Conservation (phyloP, 2,797 vertebrate genomes). For the Huso huso region DNA sequence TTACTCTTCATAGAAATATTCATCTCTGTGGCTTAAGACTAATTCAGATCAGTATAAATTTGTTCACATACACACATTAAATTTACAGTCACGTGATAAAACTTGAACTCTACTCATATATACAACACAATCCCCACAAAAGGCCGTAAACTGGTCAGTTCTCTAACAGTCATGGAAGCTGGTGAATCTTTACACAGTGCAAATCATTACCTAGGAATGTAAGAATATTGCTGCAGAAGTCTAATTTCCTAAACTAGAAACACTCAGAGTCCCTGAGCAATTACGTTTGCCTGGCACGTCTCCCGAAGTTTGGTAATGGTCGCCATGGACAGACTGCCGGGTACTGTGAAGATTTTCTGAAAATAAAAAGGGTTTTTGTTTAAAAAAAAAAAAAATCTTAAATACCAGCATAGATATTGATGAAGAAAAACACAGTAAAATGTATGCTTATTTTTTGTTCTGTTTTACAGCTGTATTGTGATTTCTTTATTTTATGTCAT, state of each 20-base stretch:
- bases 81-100: conserved; percentile 6
- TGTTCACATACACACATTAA: not conserved
- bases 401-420: not conserved
- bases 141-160: conserved; percentile 37
- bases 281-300: conserved; percentile 51
- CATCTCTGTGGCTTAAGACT: conserved; percentile 14
- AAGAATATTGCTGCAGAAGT: conserved; percentile 15
- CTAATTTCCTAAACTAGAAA: not conserved
- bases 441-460: not conserved
- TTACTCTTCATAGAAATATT: not conserved
- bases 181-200: conserved; percentile 35
- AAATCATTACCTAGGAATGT: conserved; percentile 47
- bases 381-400: not conserved
- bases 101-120: not conserved
- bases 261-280: conserved; percentile 51
- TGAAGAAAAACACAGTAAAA: not conserved
- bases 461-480: not conserved
- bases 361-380: not conserved
- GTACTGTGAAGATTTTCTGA: conserved; percentile 82
- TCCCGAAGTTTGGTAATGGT: conserved; percentile 70
- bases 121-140: not conserved
- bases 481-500: too few species aligned
- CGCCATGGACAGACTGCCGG: conserved; percentile 73
- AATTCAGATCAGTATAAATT: not conserved
- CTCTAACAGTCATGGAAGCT: conserved; percentile 32